Evolutionary conservation across 37 sponge, comb jelly and placozoan genomes (phyloP).

Genomic region (Trichoplax adhaerens): DNA sequence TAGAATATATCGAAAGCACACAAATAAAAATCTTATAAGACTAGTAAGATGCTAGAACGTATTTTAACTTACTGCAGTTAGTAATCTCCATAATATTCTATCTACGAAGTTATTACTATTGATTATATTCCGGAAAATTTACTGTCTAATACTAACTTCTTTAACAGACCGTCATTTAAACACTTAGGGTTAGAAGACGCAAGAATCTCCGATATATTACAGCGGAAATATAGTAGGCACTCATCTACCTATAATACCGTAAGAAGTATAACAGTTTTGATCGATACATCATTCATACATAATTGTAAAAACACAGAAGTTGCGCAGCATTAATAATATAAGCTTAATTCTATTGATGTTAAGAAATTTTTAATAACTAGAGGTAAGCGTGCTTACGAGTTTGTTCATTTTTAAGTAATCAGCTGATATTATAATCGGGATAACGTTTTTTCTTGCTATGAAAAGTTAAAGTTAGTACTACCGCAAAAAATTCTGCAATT

Average conservation of each 20-base stretch:
- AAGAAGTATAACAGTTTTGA: neutral
- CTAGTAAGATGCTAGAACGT: neutral
- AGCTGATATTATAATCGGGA: slow-evolving; percentile 24
- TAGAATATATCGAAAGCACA: slow-evolving; percentile 10
- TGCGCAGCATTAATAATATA: too few species aligned
- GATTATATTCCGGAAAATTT: too few species aligned
- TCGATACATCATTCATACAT: neutral
- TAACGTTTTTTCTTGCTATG: too few species aligned
- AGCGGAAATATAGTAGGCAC: slow-evolving; percentile 59
- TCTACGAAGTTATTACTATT: too few species aligned
- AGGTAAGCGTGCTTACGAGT: slow-evolving; percentile 26
- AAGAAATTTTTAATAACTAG: too few species aligned
- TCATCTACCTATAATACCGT: slow-evolving; percentile 34
- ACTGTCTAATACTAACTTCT: slow-evolving; percentile 7
- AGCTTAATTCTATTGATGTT: too few species aligned
- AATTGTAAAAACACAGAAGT: neutral
- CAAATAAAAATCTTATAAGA: neutral
- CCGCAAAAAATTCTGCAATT: too few species aligned
- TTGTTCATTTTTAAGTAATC: slow-evolving; percentile 75
- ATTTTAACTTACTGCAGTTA: neutral
- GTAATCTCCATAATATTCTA: too few species aligned
- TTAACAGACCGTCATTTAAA: slow-evolving; percentile 26
- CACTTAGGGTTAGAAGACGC: slow-evolving; percentile 57
- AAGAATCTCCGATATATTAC: slow-evolving; percentile 47
- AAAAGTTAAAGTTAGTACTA: too few species aligned